phyloP scores from a whole-genome alignment of 2,113 vertebrate genomes.

The Myanophis thanlyinensis region DNA sequence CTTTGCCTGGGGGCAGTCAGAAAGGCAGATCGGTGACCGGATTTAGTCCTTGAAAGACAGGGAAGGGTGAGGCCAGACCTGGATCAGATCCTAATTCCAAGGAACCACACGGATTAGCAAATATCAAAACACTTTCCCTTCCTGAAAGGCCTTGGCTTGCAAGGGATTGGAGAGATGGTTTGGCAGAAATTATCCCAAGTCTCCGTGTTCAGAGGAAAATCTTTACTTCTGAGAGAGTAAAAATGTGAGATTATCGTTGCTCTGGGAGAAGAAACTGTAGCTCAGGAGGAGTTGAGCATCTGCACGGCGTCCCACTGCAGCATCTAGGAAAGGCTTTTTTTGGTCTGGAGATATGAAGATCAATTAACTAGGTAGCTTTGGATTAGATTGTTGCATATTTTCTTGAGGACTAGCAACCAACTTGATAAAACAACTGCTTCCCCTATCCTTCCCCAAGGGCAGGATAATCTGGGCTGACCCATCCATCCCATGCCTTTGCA shows the following conservation, averaged over 20 bases:
- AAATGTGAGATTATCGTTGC: not conserved
- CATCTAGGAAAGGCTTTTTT: not conserved
- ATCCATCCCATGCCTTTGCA: not conserved
- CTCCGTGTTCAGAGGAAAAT: not conserved
- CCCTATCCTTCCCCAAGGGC: not conserved
- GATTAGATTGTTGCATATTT: not conserved
- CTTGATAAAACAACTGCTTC: not conserved
- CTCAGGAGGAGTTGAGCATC: not conserved
- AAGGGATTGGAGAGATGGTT: not conserved
- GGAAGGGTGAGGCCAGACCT: not conserved
- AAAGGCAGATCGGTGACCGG: not conserved
- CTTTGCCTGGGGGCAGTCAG: not conserved
- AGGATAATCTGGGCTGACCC: not conserved
- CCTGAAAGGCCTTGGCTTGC: not conserved
- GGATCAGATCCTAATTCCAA: not conserved
- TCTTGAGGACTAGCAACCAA: not conserved
- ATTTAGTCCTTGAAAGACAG: not conserved
- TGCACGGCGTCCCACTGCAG: not conserved
- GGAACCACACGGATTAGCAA: not conserved
- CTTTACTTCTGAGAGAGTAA: not conserved
- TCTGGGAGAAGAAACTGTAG: not conserved
- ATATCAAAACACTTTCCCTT: not conserved
- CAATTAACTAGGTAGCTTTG: not conserved
- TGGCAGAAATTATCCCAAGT: not conserved
- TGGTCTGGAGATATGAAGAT: not conserved